Base-by-base conservation (phyloP, 2,113 vertebrate genomes). In the Muntiacus muntjak region DNA sequence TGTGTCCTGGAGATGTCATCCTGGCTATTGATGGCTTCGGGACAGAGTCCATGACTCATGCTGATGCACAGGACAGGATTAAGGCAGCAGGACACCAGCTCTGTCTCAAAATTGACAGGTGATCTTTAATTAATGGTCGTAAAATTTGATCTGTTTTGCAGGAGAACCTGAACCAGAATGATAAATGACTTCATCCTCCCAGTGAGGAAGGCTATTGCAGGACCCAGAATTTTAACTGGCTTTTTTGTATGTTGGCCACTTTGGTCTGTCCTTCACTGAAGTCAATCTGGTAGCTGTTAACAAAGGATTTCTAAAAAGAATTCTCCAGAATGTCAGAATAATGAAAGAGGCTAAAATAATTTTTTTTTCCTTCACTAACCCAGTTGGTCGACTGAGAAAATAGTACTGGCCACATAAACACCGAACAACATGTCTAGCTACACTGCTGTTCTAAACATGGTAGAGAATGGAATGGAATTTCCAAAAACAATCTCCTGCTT, bases 61-160 rank as follows among this genome's bases (percentile, higher is more conserved):
- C 99, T 6, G 99, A 99, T 87, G 99, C 99, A 15, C 99, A 99
- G 98, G 99, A 99, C 98, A 99, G 99, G 98, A 99, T 99, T 95
- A 99, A 99, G 97, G 99, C 99, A 90, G 99, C 99, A n/a, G 93
- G 91, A 76, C 93, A 98, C 57, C 99, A 99, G 96, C 99, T 99
- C 95, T 98, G 97, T 78, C 99, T 99, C 96, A 99, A 99, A 97
- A 99, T 99, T 96, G 99, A 99, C 98, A 99, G 99, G 99, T 99
- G 98, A 6, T 94, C 96, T 67, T 81, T 52, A 36, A 94, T 78
- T 85, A 36, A 85, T n/a, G 58, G 84, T 55, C 58, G 57, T 64
- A 58, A 89, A 94, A 95, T 83, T 30, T 78, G 74, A 97, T 97
- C 85, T 94, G 85, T 95, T 98, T 92, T 74, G 52, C 78, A 82